Base-by-base conservation (phyloP, 2,888 invertebrate species). In the Cyrtodaria siliqua region DNA sequence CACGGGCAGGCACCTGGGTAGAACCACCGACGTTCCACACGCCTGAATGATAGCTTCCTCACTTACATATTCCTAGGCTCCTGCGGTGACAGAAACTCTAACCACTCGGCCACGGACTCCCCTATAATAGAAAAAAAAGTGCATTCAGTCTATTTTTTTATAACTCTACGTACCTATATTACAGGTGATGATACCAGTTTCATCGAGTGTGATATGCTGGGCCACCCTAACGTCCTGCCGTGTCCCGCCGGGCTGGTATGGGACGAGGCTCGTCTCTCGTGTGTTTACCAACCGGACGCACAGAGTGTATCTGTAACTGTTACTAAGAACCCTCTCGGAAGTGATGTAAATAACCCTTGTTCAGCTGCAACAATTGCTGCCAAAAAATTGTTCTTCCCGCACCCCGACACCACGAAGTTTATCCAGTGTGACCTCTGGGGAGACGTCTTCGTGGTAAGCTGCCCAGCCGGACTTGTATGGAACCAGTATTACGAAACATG, bases 381-480 rank as follows among this genome's bases (percentile, higher is more conserved):
- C 44, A 79, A 79, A 23, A 74, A 80, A 38, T 64, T 84, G 20
- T 88, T 86, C 78, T 86, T 80, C 74, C 82, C 87, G 3, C 85
- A 87, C 52, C 87, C 87, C 14, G 85, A 89, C 67, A 70, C 81
- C 18, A 82, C 81, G 53, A 89, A 88, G 69, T 89, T 86, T 74
- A 85, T 87, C 70, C 88, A 88, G 77, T 89, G 89, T 64, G 87
- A 87, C 55, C 72, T 85, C 3, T 84, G 84, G 78, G 86, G 88
- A 8, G 81, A 86, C 24, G 82, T 82, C 2, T 87, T 79, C 59
- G 81, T 84, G 9, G 73, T 83, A 44, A 71, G 79, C 66, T 89
- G 89, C 56, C 88, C 89, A 6, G 68, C 83, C 2, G 83, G 84
- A n/a, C 82, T 87, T 9, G 68, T 86, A 4, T 89, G 88, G 88